Base-by-base conservation (phyloP, 2,113 vertebrate genomes). In the Phylloscopus whistleri region DNA sequence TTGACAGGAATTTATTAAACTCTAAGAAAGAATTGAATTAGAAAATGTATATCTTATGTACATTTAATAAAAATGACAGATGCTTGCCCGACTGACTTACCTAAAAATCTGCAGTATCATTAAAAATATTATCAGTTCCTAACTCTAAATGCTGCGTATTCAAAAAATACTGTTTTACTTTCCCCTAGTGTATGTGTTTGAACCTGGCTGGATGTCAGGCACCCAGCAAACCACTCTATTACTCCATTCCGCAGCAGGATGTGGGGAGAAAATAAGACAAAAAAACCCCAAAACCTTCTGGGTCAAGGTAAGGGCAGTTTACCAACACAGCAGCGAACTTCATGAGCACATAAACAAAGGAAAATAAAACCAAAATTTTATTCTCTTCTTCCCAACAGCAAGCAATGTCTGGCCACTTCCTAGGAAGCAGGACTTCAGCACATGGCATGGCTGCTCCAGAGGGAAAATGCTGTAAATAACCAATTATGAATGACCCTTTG, bases 361-460 rank as follows among this genome's bases (percentile, higher is more conserved):
- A 62, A 55, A 62, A 55, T 13, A 59, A 60, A 41, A 1, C 3
- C 7, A 48, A 68, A 41, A 13, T 41, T 68, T 83, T 48, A 13
- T 35, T 69, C 11, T 31, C 14, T 68, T 16, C 9, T 52, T 53
- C 24, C 24, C 30, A 26, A 35, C 55, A 35, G 14, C 14, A 66
- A 55, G 24, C 4, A 68, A 31, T 22, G 17, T 48, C 17, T 41
- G 20, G 3, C 11, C n/a, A 41, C 17, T 68, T 76, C 16, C 41
- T 12, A 31, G 21, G 48, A 55, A 76, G 30, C 8, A 62, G 48
- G 30, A 28, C 8, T 30, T 68, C 33, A 22, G 24, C 11, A 60
- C 3, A 0, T 13, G 6, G 37, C 1, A 0, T 60, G 9, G 24
- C 22, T 55, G 7, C n/a, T 35, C 48, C 55, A 35, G 11, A 35